These are phyloP conservation scores for Antheraea pernyi DNA, from an alignment of 1,140 invertebrate genomes.

Conservation along the genomic window DNA sequence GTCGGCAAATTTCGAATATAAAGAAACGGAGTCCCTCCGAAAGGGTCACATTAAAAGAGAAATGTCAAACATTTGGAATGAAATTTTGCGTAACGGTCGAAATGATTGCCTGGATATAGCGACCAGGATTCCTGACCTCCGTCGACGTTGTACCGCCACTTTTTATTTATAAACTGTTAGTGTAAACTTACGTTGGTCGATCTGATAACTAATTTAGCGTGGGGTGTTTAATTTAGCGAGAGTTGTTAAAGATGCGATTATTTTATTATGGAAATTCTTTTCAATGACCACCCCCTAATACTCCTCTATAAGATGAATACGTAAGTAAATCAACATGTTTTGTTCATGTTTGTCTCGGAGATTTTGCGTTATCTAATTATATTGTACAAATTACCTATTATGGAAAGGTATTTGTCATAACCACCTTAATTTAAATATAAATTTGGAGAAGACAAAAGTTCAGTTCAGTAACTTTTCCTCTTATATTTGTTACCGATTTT, in stretches of 20 bases:
- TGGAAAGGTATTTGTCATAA: too few relatives aligned
- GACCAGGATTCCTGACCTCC: not conserved
- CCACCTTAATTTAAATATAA: too few relatives aligned
- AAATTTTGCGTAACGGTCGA: not conserved
- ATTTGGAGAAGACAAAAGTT: too few relatives aligned
- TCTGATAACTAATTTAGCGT: not conserved
- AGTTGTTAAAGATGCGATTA: not conserved
- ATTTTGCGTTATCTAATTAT: too few relatives aligned
- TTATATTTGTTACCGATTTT: too few relatives aligned
- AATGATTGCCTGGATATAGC: not conserved
- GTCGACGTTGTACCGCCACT: not conserved
- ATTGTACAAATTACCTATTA: too few relatives aligned
- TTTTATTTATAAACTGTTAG: not conserved
- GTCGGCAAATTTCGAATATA: not conserved
- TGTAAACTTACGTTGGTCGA: not conserved
- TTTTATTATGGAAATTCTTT: not conserved
- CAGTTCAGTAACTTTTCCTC: too few relatives aligned
- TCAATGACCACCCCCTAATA: not conserved
- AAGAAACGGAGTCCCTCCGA: not conserved
- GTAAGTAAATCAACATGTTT: too few relatives aligned
- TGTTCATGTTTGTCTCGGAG: too few relatives aligned
- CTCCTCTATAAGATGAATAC: not conserved
- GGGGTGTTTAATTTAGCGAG: not conserved
- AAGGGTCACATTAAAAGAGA: not conserved
- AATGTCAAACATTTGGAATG: not conserved